Evolutionary conservation across 2,113 vertebrate genomes (phyloP).

Genomic region (Rhinolophus sinicus): DNA sequence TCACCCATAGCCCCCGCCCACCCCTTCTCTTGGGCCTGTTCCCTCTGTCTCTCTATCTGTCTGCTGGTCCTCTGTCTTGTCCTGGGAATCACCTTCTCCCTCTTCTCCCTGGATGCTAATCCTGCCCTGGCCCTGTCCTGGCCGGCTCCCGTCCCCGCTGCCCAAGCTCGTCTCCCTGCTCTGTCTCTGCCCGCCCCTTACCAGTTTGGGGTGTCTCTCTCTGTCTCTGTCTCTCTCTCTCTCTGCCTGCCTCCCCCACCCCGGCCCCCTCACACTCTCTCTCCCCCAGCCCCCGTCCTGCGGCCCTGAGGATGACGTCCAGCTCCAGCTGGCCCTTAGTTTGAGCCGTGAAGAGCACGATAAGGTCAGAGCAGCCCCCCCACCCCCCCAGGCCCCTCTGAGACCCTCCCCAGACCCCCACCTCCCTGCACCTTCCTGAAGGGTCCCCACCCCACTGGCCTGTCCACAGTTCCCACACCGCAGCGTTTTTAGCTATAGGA

Average conservation of each 20-base stretch:
- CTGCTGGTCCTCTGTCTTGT: no score
- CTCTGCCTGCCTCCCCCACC: conserved; percentile 71
- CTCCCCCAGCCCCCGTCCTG: conserved; percentile 87
- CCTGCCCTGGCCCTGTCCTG: neutral
- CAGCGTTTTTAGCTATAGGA: neutral
- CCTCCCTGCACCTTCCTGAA: neutral
- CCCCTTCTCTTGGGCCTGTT: neutral
- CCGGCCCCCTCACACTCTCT: conserved; percentile 82
- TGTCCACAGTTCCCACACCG: rapidly evolving
- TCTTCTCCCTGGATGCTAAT: neutral
- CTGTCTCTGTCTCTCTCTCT: no score
- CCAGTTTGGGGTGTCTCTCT: neutral
- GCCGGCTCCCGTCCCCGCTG: neutral
- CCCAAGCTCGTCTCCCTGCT: neutral
- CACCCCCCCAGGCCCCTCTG: neutral
- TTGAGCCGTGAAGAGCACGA: conserved; percentile 94
- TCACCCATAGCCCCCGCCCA: rapidly evolving
- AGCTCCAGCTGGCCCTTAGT: conserved; percentile 93
- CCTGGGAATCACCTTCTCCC: rapidly evolving
- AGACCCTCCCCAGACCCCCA: neutral
- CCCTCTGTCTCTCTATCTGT: neutral
- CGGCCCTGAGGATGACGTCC: conserved; percentile 91
- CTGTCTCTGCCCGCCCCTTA: neutral
- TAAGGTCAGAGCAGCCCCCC: conserved; percentile 87
- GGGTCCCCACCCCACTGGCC: rapidly evolving